A percentile compares a stretch with the other conserved stretches of the same genome.
These are phyloP conservation scores for Psittacula derbiana DNA, from an alignment of 2,797 vertebrate species.

Conservation along the genomic window DNA sequence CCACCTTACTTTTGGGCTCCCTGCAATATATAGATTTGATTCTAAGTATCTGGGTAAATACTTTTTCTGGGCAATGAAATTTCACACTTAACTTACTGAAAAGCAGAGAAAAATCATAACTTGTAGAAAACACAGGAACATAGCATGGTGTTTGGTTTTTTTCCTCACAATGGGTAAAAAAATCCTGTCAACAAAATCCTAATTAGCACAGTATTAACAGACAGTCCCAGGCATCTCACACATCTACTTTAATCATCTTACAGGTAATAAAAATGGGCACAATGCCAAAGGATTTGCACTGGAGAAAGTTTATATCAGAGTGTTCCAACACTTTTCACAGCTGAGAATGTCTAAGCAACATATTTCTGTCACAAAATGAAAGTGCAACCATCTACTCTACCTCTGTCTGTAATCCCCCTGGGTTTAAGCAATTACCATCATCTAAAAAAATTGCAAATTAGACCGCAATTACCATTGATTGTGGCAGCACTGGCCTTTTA, in stretches of 20 bases:
- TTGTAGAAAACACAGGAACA: not conserved
- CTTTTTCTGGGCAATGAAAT: not conserved
- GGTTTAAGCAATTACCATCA: conserved; percentile 36
- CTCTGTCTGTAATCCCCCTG: not conserved
- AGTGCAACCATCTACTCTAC: not conserved
- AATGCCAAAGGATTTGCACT: not conserved
- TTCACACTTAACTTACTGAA: not conserved
- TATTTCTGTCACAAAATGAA: conserved; percentile 14
- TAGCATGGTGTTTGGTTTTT: not conserved
- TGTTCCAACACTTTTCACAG: not conserved
- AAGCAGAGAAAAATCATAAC: not conserved
- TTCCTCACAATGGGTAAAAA: not conserved
- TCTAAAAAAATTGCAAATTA: conserved; percentile 37
- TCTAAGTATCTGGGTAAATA: not conserved
- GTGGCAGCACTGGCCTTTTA: not conserved
- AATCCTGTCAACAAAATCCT: not conserved
- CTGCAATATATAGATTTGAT: not conserved
- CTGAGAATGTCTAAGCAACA: not conserved
- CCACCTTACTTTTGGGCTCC: not conserved
- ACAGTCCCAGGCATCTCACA: not conserved
- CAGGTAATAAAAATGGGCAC: not conserved
- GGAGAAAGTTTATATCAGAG: not conserved
- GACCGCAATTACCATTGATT: conserved; percentile 10
- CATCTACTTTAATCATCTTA: not conserved
- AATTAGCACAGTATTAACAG: not conserved